Conservation (phyloP, 2,797 vertebrate species). For the Crax fasciolata region DNA sequence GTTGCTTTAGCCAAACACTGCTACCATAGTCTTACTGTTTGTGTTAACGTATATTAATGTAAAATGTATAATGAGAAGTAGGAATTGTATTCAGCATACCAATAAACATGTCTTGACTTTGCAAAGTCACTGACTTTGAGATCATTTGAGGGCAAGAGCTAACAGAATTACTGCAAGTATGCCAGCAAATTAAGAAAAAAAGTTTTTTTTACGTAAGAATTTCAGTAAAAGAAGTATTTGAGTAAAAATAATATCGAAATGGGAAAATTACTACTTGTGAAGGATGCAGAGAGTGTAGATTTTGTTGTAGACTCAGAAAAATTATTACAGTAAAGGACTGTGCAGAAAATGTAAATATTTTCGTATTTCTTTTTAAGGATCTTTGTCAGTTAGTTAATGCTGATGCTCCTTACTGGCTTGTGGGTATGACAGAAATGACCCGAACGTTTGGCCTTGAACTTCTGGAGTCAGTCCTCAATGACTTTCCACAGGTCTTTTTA, state of each 20-base stretch:
- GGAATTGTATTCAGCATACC: not conserved
- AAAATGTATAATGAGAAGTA: not conserved
- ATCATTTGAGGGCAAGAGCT: not conserved
- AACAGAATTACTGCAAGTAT: not conserved
- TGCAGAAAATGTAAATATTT: not conserved
- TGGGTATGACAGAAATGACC: constrained; percentile 99
- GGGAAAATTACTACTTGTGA: not conserved
- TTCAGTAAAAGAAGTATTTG: not conserved
- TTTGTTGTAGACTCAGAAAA: not conserved
- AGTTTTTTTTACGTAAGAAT: not conserved
- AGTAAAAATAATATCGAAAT: not conserved
- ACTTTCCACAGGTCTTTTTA: constrained; percentile 96
- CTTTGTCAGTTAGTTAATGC: constrained; percentile 98
- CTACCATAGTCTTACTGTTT: not conserved
- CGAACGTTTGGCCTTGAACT: constrained; percentile 97
- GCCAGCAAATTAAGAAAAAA: not conserved
- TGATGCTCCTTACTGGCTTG: constrained; percentile 98
- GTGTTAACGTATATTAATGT: not conserved
- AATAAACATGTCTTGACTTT: not conserved
- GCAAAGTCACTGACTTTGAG: not conserved
- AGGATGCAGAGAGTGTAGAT: not conserved
- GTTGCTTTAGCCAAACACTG: not conserved
- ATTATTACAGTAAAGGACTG: not conserved
- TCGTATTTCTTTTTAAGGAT: constrained; percentile 86
- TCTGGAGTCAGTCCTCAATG: constrained; percentile 97